These are phyloP conservation scores for Chirona hameri DNA, from an alignment of 2,888 invertebrate species.

Conservation along the genomic window DNA sequence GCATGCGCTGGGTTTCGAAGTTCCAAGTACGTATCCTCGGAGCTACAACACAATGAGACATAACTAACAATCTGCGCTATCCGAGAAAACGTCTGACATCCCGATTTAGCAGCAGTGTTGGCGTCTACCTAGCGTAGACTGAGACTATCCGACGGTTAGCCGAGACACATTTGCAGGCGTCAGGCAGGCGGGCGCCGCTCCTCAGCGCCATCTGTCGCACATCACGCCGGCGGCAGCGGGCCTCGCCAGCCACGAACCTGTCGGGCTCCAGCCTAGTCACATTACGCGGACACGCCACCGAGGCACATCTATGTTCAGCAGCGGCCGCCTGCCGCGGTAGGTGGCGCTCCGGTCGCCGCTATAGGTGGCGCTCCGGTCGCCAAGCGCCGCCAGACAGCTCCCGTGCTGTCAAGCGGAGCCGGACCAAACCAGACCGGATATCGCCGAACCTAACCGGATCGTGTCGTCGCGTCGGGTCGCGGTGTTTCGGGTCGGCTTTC, in stretches of 20 bases:
- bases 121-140: background rate
- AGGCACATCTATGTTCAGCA: too few relatives aligned
- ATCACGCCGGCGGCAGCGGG: background rate
- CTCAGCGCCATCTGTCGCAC: background rate
- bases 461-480: too few relatives aligned
- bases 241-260: background rate
- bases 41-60: background rate
- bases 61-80: background rate
- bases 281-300: too few relatives aligned
- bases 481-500: too few relatives aligned
- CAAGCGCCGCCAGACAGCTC: too few relatives aligned
- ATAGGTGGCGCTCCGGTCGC: too few relatives aligned
- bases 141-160: background rate
- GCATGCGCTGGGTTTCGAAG: constrained; percentile 1
- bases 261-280: too few relatives aligned
- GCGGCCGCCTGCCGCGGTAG: too few relatives aligned
- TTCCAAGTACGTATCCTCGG: background rate
- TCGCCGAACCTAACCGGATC: too few relatives aligned
- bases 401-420: too few relatives aligned
- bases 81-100: background rate
- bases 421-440: too few relatives aligned
- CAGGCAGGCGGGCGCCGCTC: background rate
- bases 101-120: background rate
- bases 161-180: background rate
- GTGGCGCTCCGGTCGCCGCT: too few relatives aligned